phyloP scores from a whole-genome alignment of 2,797 vertebrate genomes.

The Coracias cyanogaster region DNA sequence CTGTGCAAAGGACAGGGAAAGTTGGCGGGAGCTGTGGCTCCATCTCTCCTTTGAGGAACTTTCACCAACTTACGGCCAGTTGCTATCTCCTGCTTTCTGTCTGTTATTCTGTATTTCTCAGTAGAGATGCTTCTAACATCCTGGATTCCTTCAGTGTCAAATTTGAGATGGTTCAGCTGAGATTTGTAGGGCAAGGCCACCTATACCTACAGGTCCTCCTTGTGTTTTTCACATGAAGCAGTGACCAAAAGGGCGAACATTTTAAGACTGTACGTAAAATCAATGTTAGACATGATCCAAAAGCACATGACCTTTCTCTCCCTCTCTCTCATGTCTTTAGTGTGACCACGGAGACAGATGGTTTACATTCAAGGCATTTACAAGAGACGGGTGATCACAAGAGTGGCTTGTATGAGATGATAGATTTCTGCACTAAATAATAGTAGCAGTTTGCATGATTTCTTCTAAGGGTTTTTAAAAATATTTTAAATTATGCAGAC shows the following conservation, averaged over 20 bases:
- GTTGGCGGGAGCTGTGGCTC: rapidly evolving
- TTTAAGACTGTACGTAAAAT: background rate
- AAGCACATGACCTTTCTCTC: background rate
- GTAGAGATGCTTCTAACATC: background rate
- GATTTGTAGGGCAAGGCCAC: background rate
- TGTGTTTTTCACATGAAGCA: background rate
- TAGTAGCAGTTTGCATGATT: background rate
- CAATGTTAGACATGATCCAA: background rate
- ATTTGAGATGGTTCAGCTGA: background rate
- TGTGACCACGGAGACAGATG: background rate
- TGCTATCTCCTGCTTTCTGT: background rate
- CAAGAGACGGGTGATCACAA: background rate
- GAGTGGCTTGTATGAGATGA: background rate
- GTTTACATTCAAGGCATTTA: background rate
- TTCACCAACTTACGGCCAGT: background rate
- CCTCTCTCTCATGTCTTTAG: background rate
- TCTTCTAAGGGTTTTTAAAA: background rate
- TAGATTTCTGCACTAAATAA: background rate
- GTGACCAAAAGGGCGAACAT: background rate
- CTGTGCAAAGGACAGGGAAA: background rate
- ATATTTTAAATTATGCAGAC: background rate
- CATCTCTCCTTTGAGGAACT: background rate
- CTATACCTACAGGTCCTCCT: background rate
- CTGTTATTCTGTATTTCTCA: background rate
- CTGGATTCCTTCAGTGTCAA: background rate